phyloP scores from a whole-genome alignment of 2,888 invertebrate species.

The Therioaphis trifolii region DNA sequence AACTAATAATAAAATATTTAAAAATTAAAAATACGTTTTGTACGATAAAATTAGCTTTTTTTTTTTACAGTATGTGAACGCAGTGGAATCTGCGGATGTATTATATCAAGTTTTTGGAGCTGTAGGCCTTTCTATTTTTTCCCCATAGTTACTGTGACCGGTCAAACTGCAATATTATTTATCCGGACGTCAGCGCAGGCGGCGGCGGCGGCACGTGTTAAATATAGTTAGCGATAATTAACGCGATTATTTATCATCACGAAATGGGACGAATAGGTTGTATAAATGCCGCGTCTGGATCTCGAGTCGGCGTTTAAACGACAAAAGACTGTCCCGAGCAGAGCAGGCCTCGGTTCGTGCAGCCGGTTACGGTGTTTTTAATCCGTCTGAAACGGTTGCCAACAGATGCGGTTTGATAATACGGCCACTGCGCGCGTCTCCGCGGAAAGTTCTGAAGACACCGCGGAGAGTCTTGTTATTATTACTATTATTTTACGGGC shows the following conservation, averaged over 20 bases:
- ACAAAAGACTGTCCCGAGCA: neutral
- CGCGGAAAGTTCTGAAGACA: neutral
- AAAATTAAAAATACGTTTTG: no score
- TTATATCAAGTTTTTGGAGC: no score
- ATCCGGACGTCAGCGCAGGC: no score
- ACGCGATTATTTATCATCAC: neutral
- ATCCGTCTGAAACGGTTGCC: neutral
- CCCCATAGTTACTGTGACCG: no score
- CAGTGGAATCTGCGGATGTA: no score
- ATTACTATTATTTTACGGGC: constrained; percentile 37
- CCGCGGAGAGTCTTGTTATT: constrained; percentile 18
- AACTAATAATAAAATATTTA: no score
- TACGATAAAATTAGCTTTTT: no score
- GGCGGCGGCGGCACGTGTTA: no score
- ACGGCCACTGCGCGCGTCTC: neutral
- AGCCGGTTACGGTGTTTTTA: neutral
- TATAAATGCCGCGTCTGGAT: neutral
- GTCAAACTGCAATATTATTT: no score
- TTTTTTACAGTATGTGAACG: no score
- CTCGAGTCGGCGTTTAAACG: neutral
- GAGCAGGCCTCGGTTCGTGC: neutral
- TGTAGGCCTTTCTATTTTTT: no score
- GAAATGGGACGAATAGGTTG: neutral
- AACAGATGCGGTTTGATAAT: constrained; percentile 19
- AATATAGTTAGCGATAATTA: no score